Evolutionary conservation across 2,888 invertebrate genomes (phyloP).

Genomic region (Drosophila vallismaia): DNA sequence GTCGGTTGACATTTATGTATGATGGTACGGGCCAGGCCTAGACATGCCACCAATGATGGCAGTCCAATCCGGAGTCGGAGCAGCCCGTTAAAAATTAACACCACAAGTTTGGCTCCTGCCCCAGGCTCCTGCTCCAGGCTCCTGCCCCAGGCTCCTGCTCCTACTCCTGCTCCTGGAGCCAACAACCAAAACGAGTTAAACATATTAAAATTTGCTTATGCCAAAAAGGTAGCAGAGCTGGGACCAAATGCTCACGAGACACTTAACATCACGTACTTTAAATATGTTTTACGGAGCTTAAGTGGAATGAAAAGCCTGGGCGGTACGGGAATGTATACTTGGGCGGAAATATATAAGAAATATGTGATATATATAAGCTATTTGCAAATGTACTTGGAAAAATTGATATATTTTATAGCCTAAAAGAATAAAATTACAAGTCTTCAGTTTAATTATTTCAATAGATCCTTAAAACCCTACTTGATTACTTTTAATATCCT

Average conservation of each 20-base stretch:
- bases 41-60: constrained; percentile 27
- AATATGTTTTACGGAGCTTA: constrained; percentile 78
- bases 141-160: background rate
- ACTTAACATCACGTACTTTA: constrained; percentile 76
- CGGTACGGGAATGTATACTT: constrained; percentile 13
- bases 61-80: background rate
- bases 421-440: background rate
- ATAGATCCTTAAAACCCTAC: no score
- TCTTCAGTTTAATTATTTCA: no score
- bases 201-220: constrained; percentile 80
- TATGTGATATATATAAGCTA: constrained; percentile 9
- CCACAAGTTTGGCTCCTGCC: constrained; percentile 18
- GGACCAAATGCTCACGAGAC: constrained; percentile 65
- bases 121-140: background rate
- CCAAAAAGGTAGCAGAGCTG: constrained; percentile 51
- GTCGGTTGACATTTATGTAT: constrained; percentile 78
- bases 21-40: constrained; percentile 32
- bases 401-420: constrained; percentile 4
- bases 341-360: constrained; percentile 14
- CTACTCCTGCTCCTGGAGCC: background rate
- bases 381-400: background rate
- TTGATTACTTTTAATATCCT: background rate
- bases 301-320: constrained; percentile 65
- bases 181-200: constrained; percentile 74
- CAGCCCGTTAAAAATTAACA: constrained; percentile 73